Evolutionary conservation across 2,113 vertebrate species (phyloP).

Genomic region (Rhodinocichla rosea): DNA sequence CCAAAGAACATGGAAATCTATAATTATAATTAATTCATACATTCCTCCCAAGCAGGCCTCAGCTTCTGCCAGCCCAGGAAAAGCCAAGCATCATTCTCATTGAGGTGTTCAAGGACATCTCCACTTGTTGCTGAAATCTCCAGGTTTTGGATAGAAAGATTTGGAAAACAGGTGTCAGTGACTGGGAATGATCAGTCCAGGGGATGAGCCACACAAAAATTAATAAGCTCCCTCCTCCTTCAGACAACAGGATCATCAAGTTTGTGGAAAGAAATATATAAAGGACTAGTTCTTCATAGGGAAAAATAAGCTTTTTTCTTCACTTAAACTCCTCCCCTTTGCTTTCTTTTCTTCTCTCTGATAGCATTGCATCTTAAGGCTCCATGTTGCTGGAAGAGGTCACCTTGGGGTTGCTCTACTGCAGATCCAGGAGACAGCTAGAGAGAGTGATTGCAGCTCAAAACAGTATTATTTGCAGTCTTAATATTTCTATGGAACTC

Average conservation of each 20-base stretch:
- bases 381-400: constrained; percentile 12
- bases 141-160: neutral
- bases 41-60: neutral
- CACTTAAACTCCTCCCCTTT: neutral
- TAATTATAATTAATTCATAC: neutral
- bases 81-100: accelerated
- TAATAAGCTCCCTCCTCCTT: neutral
- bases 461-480: constrained; percentile 16
- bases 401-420: constrained; percentile 20
- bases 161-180: neutral
- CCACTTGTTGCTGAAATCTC: neutral
- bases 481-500: constrained; percentile 47
- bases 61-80: neutral
- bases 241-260: neutral
- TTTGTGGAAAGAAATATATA: neutral
- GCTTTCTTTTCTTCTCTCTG: neutral
- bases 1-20: neutral
- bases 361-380: neutral
- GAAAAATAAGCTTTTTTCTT: neutral
- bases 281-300: neutral
- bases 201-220: neutral
- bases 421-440: constrained; percentile 8
- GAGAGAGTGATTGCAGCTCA: constrained; percentile 18
- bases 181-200: neutral
- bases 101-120: neutral